phyloP scores from a whole-genome alignment of 2,888 invertebrate genomes.

The Apocheima hispidaria region DNA sequence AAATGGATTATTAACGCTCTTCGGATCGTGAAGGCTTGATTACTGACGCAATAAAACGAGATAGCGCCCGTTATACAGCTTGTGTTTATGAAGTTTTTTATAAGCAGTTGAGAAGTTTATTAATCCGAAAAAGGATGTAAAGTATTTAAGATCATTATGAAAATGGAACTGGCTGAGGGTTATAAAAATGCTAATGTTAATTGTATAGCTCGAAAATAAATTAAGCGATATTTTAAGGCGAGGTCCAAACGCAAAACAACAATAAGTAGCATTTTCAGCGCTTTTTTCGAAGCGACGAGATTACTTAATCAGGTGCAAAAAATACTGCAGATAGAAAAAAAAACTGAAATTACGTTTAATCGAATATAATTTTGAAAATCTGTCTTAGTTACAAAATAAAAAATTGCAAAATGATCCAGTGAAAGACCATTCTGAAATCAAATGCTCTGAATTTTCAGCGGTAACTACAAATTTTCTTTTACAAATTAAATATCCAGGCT shows the following conservation, averaged over 20 bases:
- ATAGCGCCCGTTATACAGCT: constrained; percentile 60
- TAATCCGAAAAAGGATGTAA: constrained; percentile 59
- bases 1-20: constrained; percentile 62
- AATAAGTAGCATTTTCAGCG: too few relatives aligned
- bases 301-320: too few relatives aligned
- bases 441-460: too few relatives aligned
- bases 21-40: constrained; percentile 65
- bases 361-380: too few relatives aligned
- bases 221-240: not conserved
- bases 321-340: too few relatives aligned
- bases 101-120: constrained; percentile 63
- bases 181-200: constrained; percentile 8
- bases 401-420: too few relatives aligned
- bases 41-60: constrained; percentile 65
- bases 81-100: constrained; percentile 55
- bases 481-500: too few relatives aligned
- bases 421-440: too few relatives aligned
- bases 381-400: not conserved
- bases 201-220: not conserved
- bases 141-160: constrained; percentile 57
- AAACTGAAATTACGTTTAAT: too few relatives aligned
- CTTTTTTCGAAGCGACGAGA: too few relatives aligned
- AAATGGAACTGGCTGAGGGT: constrained; percentile 37
- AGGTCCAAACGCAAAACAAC: too few relatives aligned
- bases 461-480: too few relatives aligned